Base-by-base conservation (phyloP, 1,140 invertebrate species). In the Fopius arisanus region DNA sequence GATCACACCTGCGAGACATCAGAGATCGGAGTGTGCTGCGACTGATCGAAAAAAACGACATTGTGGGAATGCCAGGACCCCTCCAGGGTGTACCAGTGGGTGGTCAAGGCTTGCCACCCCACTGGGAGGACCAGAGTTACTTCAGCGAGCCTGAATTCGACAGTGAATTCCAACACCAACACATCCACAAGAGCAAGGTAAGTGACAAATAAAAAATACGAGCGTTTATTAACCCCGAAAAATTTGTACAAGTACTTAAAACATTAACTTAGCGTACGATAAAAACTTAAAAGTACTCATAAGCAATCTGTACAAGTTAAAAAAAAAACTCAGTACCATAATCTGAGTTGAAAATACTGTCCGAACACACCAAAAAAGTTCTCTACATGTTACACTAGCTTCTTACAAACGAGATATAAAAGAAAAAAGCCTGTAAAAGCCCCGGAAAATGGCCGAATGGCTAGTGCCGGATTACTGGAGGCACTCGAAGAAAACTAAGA, bases 81-180 rank as follows among this genome's bases (percentile, higher is more conserved):
- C 68, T 90, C n/a, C 28, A 31, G 40, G 89, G 89, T 6, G 83
- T 87, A 73, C 84, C 88, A 7, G 85, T 84, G 29, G 84, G 86
- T 33, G 81, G 86, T 40, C 68, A 78, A 70, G 80, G 84, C 48
- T 75, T 86, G n/a, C 85, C 85, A 2, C 80, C 84, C 70, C 88
- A 90, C 84, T 90, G 90, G 82, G 90, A 95, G 88, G 93, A 94
- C 83, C 93, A 93, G 79, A 96, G 94, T 79, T 97, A 97, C 85
- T 97, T 97, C 89, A 96, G 95, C 77, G 96, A 97, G 81, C 96
- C 96, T 0, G 96, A 97, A 86, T 97, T 97, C 80, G 96, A 97
- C 84, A 96, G 95, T 21, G 96, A 97, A 78, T 97, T 95, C 84
- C 95, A 96, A 80, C 94, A 96, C 84, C 95, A 97, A 87, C 96